Percentiles rank a stretch among this genome's conserved stretches.
These are phyloP conservation scores for Nesometra sesokonis DNA, from an alignment of 35 echinoderm and acorn worm species.

Conservation along the genomic window DNA sequence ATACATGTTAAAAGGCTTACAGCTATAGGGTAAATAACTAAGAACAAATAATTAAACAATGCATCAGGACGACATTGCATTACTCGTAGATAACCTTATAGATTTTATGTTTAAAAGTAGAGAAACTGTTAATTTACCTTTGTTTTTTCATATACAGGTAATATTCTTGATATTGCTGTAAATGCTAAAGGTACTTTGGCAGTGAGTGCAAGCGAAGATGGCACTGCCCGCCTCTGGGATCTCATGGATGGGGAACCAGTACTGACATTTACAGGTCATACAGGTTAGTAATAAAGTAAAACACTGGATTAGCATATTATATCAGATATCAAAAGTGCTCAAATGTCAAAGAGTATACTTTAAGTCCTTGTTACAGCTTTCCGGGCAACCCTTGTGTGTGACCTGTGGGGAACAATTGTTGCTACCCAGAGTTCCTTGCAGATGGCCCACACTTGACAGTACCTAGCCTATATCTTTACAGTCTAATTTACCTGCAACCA, in stretches of 20 bases:
- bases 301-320: background rate
- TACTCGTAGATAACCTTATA: too few species aligned
- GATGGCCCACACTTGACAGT: too few species aligned
- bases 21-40: too few species aligned
- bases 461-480: too few species aligned
- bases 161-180: constrained; percentile 43
- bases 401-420: too few species aligned
- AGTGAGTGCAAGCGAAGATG: constrained; percentile 63
- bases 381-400: too few species aligned
- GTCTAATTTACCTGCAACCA: too few species aligned
- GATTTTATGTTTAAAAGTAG: background rate
- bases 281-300: constrained; percentile 8
- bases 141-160: constrained; percentile 25
- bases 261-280: constrained; percentile 19
- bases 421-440: too few species aligned
- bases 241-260: constrained; percentile 54
- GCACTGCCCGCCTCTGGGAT: constrained; percentile 72
- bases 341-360: background rate
- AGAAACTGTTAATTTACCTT: background rate
- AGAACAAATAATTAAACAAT: too few species aligned
- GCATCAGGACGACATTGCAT: too few species aligned
- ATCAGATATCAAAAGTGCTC: background rate
- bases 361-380: too few species aligned
- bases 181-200: constrained; percentile 41
- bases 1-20: background rate